Base-by-base conservation (phyloP, 2,797 vertebrate genomes). In the Eospalax fontanierii region DNA sequence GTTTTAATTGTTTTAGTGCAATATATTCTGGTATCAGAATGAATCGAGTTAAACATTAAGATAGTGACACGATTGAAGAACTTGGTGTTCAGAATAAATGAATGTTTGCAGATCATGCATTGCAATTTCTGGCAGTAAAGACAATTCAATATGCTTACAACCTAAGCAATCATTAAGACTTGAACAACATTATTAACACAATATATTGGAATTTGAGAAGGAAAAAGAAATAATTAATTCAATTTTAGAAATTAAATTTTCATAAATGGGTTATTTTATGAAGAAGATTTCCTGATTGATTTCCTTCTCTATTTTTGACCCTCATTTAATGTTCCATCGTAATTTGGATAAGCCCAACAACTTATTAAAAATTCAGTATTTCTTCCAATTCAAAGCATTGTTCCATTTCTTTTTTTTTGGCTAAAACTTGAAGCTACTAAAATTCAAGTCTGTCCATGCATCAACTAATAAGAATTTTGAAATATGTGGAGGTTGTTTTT, bases 101-200 rank as follows among this genome's bases (percentile, higher is more conserved):
- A 76, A 24, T 92, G 68, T 85, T 92, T 65, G 68, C n/a, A 94
- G 80, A 93, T 84, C 33, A 94, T 43, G 94, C 24, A 57, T 86
- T 82, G 24, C 15, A 96, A 12, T 35, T 95, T 96, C 89, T 70
- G 26, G 70, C 30, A 73, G 35, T 43, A 93, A 95, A 84, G 12
- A 89, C 38, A 95, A 97, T 95, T 82, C 93, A 84, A n/a, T 89
- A 11, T 61, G 61, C 63, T 95, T 73, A 96, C 75, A 93, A 97
- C 81, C 33, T 95, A 92, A 90, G 4, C 2, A 71, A 85, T 90
- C 85, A 92, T 65, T 91, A 93, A 95, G 38, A 57, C 3, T 83
- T 26, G 4, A 74, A 9, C 91, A 84, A 87, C 18, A 65, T 75
- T 88, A 87, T 95, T 93, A 75, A 16, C 81, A 54, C 33, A 76